These are phyloP conservation scores for Brachycybe producta DNA, from an alignment of 2,888 invertebrate species.

Conservation along the genomic window DNA sequence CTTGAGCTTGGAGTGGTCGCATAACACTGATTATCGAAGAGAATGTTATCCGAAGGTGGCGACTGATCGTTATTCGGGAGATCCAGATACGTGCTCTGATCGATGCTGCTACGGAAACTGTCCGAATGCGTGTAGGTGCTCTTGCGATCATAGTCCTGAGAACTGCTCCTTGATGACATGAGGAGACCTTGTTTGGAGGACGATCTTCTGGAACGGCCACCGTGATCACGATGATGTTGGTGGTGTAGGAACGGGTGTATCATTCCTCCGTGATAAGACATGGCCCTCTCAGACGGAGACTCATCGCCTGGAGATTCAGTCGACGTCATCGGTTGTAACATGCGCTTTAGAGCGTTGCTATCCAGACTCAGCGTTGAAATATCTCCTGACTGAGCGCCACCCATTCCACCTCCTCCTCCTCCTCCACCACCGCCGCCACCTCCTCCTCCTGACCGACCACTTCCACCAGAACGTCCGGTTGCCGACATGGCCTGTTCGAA, in stretches of 20 bases:
- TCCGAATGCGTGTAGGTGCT: constrained; percentile 15
- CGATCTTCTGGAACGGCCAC: constrained; percentile 8
- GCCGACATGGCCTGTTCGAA: constrained; percentile 16
- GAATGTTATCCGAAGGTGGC: constrained; percentile 82
- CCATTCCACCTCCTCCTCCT: constrained; percentile 19
- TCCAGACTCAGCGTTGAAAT: constrained; percentile 43
- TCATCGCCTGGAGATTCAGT: constrained; percentile 51
- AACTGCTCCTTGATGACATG: constrained; percentile 17
- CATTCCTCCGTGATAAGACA: background rate
- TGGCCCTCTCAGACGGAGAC: constrained; percentile 32
- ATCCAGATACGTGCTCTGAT: constrained; percentile 51
- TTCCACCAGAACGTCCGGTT: background rate
- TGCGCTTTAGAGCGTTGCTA: constrained; percentile 75
- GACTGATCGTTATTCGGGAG: constrained; percentile 53
- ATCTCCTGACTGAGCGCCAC: constrained; percentile 23
- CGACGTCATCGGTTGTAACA: constrained; percentile 80
- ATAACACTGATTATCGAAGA: constrained; percentile 91
- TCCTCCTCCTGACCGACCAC: background rate
- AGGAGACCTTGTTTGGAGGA: constrained; percentile 5
- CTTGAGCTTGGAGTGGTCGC: constrained; percentile 88
- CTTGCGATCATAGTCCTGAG: constrained; percentile 21
- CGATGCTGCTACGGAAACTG: constrained; percentile 20
- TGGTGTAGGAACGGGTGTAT: background rate
- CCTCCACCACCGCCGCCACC: background rate
- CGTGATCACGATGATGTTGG: constrained; percentile 4